Conservation (phyloP, 1,140 invertebrate species). For the Solenopsis invicta region DNA sequence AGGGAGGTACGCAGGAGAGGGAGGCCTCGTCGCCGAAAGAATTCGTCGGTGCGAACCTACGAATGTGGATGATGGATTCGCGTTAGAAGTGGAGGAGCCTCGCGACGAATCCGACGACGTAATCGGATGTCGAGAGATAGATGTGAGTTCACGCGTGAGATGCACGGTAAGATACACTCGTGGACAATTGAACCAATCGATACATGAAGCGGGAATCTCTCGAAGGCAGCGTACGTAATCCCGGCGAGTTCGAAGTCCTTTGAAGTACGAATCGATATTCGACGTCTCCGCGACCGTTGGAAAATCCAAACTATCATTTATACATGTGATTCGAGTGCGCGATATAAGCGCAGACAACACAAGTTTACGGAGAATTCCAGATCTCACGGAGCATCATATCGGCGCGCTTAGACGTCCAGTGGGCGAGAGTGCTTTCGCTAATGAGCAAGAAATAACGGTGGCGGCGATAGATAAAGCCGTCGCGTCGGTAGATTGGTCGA, state of each 20-base stretch:
- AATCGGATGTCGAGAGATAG: conserved; percentile 71
- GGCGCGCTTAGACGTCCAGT: background rate
- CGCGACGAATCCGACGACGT: conserved; percentile 68
- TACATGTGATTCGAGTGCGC: background rate
- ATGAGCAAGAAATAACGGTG: conserved; percentile 40
- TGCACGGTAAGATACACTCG: background rate
- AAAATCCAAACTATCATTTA: background rate
- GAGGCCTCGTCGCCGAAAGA: background rate
- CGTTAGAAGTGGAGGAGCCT: conserved; percentile 70
- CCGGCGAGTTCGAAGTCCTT: background rate
- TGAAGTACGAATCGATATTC: background rate
- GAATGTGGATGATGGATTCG: conserved; percentile 24
- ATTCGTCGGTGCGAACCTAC: conserved; percentile 20
- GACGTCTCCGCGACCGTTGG: background rate
- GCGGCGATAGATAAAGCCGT: conserved; percentile 19
- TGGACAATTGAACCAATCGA: conserved; percentile 1
- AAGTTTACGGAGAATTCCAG: background rate
- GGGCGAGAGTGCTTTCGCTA: conserved; percentile 2
- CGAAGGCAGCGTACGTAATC: background rate
- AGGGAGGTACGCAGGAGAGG: background rate
- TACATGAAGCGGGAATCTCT: background rate
- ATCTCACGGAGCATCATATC: too few species aligned
- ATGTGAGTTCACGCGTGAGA: background rate
- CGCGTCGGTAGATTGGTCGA: conserved; percentile 17
- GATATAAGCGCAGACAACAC: background rate